Evolutionary conservation across 1,140 invertebrate genomes (phyloP).

Genomic region (Drosophila punjabiensis): DNA sequence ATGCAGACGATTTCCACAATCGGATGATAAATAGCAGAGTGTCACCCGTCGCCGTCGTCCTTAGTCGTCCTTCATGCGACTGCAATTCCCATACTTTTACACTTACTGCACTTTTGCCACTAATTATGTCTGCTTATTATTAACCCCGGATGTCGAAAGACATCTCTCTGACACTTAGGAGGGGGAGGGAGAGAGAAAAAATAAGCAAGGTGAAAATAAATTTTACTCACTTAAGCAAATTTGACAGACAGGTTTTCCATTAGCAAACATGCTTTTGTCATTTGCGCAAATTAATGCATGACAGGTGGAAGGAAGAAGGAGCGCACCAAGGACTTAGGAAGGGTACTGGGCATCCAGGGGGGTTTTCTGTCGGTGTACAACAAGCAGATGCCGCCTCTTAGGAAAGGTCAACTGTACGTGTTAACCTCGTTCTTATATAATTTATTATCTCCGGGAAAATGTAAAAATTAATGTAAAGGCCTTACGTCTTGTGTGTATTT

Average conservation of each 20-base stretch:
- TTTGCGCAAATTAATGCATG: slow-evolving; percentile 77
- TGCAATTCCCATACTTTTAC: slow-evolving; percentile 24
- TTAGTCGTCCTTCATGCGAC: slow-evolving; percentile 3
- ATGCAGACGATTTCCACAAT: slow-evolving; percentile 65
- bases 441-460: slow-evolving; percentile 19
- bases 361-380: slow-evolving; percentile 4
- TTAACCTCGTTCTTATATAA: slow-evolving; percentile 18
- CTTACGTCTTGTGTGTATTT: background rate
- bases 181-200: slow-evolving; percentile 7
- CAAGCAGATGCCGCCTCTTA: slow-evolving; percentile 34
- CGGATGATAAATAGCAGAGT: slow-evolving; percentile 48
- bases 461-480: background rate
- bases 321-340: background rate
- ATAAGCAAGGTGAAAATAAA: slow-evolving; percentile 64
- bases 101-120: slow-evolving; percentile 40
- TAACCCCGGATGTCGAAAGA: slow-evolving; percentile 62
- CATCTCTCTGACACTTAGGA: slow-evolving; percentile 14
- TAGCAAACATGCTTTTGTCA: slow-evolving; percentile 82
- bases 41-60: slow-evolving; percentile 6
- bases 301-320: slow-evolving; percentile 14
- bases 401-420: slow-evolving; percentile 33
- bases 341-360: background rate
- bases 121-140: slow-evolving; percentile 78
- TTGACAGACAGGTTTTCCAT: slow-evolving; percentile 79
- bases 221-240: slow-evolving; percentile 71